phyloP scores from a whole-genome alignment of 2,113 vertebrate genomes.

The Rostratula benghalensis region DNA sequence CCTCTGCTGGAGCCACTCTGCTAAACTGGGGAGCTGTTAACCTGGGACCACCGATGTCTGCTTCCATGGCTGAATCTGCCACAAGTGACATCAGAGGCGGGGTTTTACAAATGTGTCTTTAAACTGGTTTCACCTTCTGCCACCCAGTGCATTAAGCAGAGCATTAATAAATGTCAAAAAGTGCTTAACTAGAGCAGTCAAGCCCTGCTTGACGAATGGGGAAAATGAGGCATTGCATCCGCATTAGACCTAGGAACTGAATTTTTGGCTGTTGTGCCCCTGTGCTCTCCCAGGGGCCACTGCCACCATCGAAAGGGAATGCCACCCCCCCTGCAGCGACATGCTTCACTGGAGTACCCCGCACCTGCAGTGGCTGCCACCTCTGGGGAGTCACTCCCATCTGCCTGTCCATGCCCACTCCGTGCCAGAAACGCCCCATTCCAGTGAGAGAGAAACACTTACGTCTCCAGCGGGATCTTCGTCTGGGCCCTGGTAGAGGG shows the following conservation, averaged over 20 bases:
- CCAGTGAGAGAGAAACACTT: conserved; percentile 65
- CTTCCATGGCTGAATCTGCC: background rate
- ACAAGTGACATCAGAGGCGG: accelerated
- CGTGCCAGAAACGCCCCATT: accelerated
- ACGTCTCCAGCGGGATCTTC: conserved; percentile 89
- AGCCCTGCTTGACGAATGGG: accelerated
- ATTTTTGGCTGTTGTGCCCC: accelerated
- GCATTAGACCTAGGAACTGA: accelerated
- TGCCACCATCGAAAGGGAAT: accelerated
- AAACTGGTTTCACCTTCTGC: background rate
- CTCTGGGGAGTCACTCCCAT: background rate
- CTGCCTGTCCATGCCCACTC: accelerated
- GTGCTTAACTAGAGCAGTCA: background rate
- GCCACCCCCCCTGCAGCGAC: background rate
- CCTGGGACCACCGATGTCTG: accelerated
- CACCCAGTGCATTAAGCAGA: background rate
- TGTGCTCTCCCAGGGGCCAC: background rate
- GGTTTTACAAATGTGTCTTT: accelerated
- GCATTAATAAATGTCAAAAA: background rate
- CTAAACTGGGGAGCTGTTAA: background rate
- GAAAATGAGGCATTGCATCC: background rate
- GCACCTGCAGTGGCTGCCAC: background rate
- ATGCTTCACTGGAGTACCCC: background rate
- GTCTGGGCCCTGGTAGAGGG: conserved; percentile 74
- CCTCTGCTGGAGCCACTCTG: accelerated